Evolutionary conservation across 2,888 invertebrate species (phyloP).

Genomic region (Phasia obesa): DNA sequence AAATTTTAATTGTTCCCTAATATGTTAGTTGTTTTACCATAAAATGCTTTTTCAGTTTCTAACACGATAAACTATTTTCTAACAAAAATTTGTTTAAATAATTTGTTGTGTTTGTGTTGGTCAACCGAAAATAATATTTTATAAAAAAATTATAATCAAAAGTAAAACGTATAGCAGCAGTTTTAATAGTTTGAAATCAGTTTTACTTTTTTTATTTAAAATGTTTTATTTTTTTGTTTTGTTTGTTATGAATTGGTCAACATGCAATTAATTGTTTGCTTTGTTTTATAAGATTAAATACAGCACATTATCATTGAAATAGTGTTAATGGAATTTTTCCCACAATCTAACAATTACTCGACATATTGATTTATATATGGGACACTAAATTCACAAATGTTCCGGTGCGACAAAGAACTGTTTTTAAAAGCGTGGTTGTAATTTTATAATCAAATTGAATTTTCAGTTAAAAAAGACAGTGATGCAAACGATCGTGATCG

Average conservation of each 20-base stretch:
- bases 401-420: too few relatives aligned
- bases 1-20: conserved; percentile 69
- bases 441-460: too few relatives aligned
- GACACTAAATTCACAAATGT: too few relatives aligned
- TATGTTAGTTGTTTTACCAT: conserved; percentile 29
- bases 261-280: conserved; percentile 70
- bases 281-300: conserved; percentile 64
- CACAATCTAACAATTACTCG: too few relatives aligned
- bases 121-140: conserved; percentile 13
- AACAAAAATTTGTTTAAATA: background rate
- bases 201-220: conserved; percentile 61
- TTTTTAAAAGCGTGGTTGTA: too few relatives aligned
- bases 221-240: conserved; percentile 30
- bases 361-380: too few relatives aligned
- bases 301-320: conserved; percentile 45
- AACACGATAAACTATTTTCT: conserved; percentile 7
- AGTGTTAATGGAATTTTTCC: conserved; percentile 1
- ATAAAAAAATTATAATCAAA: conserved; percentile 20
- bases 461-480: too few relatives aligned
- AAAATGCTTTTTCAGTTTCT: conserved; percentile 30
- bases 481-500: too few relatives aligned
- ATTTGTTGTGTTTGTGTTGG: conserved; percentile 3
- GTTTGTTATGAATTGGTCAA: conserved; percentile 60
- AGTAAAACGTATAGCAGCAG: conserved; percentile 29
- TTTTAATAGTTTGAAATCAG: conserved; percentile 65